Evolutionary conservation across 2,888 invertebrate species (phyloP).

Genomic region (Patella ulyssiponensis): DNA sequence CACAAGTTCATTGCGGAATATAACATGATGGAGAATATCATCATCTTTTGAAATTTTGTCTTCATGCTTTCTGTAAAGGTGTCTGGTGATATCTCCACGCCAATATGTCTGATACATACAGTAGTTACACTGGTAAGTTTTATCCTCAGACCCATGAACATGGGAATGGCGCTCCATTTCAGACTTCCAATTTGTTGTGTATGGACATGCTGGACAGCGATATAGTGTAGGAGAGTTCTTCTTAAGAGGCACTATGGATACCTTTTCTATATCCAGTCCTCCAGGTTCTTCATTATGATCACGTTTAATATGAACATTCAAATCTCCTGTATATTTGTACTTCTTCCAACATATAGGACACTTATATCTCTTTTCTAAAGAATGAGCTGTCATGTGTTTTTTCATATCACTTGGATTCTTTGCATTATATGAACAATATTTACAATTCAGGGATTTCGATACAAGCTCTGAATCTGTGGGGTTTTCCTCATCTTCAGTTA

Average conservation of each 20-base stretch:
- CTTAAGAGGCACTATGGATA: slow-evolving; percentile 49
- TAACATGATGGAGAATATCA: slow-evolving; percentile 30
- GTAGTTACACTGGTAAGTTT: slow-evolving; percentile 73
- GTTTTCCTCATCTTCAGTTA: slow-evolving; percentile 26
- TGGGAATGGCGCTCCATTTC: slow-evolving; percentile 74
- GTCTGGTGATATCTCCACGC: slow-evolving; percentile 74
- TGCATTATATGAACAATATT: slow-evolving; percentile 70
- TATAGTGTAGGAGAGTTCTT: slow-evolving; percentile 70
- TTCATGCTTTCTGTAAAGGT: slow-evolving; percentile 73
- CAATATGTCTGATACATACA: slow-evolving; percentile 74
- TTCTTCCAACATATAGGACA: slow-evolving; percentile 80
- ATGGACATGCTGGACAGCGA: slow-evolving; percentile 79
- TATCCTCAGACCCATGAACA: slow-evolving; percentile 70
- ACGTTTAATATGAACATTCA: slow-evolving; percentile 80
- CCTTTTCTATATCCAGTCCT: slow-evolving; percentile 48
- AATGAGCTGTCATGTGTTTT: slow-evolving; percentile 70
- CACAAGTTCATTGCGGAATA: neutral
- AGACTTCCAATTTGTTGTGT: slow-evolving; percentile 71
- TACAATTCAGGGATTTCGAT: slow-evolving; percentile 54
- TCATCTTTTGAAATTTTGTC: slow-evolving; percentile 54
- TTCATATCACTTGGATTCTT: slow-evolving; percentile 71
- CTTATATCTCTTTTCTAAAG: slow-evolving; percentile 65
- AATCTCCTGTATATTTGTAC: slow-evolving; percentile 81
- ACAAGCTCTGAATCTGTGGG: slow-evolving; percentile 12
- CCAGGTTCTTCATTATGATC: slow-evolving; percentile 75